These are phyloP conservation scores for Copidosoma aretas DNA, from an alignment of 2,888 invertebrate species.

Conservation along the genomic window DNA sequence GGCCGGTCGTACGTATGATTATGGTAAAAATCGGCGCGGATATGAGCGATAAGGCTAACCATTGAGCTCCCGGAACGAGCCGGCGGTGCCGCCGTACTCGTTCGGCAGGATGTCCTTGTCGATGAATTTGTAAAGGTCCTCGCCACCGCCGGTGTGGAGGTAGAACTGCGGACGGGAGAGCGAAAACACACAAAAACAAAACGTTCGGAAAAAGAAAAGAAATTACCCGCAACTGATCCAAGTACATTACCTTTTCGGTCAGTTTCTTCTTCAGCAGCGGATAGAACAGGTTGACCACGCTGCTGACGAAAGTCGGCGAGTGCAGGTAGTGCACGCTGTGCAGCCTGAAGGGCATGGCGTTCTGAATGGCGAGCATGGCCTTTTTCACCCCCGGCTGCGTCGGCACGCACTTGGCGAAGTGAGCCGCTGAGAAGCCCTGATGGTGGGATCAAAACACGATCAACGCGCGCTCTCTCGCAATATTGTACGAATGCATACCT, in stretches of 20 bases:
- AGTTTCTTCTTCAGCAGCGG: conserved; percentile 59
- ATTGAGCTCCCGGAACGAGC: conserved; percentile 55
- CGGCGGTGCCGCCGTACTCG: conserved; percentile 63
- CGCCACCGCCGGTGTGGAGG: conserved; percentile 58
- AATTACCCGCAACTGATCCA: neutral
- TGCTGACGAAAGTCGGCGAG: conserved; percentile 55
- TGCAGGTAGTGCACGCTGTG: conserved; percentile 55
- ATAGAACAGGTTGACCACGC: conserved; percentile 54
- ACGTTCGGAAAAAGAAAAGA: neutral
- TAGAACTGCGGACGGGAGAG: conserved; percentile 50
- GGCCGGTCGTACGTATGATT: conserved; percentile 35
- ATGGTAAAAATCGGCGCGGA: too few species aligned
- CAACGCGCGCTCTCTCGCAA: too few species aligned
- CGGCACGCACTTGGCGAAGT: conserved; percentile 57
- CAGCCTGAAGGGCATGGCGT: conserved; percentile 60
- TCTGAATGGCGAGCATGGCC: conserved; percentile 59
- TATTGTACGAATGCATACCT: conserved; percentile 46
- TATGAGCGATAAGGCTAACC: too few species aligned
- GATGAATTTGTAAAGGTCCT: conserved; percentile 58
- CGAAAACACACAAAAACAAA: neutral
- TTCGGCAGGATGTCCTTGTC: conserved; percentile 61
- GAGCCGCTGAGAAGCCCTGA: conserved; percentile 56
- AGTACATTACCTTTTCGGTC: conserved; percentile 57
- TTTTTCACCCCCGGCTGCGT: conserved; percentile 54
- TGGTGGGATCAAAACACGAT: conserved; percentile 1